These are phyloP conservation scores for Bedellia somnulentella DNA, from an alignment of 2,888 invertebrate genomes.

Conservation along the genomic window DNA sequence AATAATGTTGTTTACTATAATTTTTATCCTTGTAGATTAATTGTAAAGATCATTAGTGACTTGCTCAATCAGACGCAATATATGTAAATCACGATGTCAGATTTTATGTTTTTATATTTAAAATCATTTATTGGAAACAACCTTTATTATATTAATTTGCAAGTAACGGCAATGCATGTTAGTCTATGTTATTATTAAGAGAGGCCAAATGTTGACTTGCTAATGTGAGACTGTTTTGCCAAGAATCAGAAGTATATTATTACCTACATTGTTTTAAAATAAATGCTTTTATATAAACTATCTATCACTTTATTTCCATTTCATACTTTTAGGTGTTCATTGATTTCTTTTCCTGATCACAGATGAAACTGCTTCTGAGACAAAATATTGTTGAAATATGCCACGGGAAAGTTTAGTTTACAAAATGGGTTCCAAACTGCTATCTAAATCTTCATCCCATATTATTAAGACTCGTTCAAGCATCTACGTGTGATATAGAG, in stretches of 20 bases:
- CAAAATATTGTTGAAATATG: no score
- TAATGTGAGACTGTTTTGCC: conserved; percentile 63
- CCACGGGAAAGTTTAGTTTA: no score
- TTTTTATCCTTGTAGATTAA: conserved; percentile 55
- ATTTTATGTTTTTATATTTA: conserved; percentile 44
- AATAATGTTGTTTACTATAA: conserved; percentile 41
- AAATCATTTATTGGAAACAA: conserved; percentile 32
- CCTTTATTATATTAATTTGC: conserved; percentile 45
- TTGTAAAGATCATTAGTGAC: conserved; percentile 41
- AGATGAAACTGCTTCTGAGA: no score
- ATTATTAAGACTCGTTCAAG: no score
- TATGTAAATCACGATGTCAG: conserved; percentile 41
- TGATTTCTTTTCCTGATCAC: no score
- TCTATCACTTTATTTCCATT: no score
- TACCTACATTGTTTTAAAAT: conserved; percentile 63
- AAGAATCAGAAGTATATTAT: conserved; percentile 61
- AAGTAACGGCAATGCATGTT: conserved; percentile 60
- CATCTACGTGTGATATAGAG: no score
- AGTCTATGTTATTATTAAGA: conserved; percentile 56
- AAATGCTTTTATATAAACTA: conserved; percentile 62
- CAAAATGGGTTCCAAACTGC: no score
- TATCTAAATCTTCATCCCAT: no score
- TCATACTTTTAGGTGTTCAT: no score
- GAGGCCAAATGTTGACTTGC: conserved; percentile 63
- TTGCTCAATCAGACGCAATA: conserved; percentile 58